A percentile compares a stretch with the other conserved stretches of the same genome.
Evolutionary conservation across 2,888 invertebrate species (phyloP).

Genomic region (Hypsopygia costalis): DNA sequence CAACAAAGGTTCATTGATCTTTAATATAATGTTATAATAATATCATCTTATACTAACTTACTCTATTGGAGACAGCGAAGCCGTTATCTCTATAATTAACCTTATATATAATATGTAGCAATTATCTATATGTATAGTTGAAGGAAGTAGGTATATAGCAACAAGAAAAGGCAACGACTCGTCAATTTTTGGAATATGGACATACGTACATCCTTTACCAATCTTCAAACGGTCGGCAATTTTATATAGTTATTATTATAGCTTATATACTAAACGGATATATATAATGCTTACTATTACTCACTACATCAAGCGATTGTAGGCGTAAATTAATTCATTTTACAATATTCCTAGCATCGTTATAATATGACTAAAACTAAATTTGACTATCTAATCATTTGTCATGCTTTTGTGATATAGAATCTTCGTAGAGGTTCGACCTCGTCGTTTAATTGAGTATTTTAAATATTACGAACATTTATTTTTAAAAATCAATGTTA

Average conservation of each 20-base stretch:
- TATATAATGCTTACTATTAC: slow-evolving; percentile 46
- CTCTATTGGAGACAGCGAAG: slow-evolving; percentile 44
- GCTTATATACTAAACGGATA: slow-evolving; percentile 43
- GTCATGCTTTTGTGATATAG: slow-evolving; percentile 51
- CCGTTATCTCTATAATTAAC: slow-evolving; percentile 26
- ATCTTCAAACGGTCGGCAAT: slow-evolving; percentile 27
- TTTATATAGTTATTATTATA: slow-evolving; percentile 23
- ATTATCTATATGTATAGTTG: slow-evolving; percentile 40
- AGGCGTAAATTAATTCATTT: slow-evolving; percentile 49
- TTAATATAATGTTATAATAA: slow-evolving; percentile 22
- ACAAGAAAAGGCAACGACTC: slow-evolving; percentile 55
- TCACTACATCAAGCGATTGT: slow-evolving; percentile 52
- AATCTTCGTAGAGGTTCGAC: slow-evolving; percentile 48
- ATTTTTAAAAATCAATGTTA: not conserved
- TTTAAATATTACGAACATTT: slow-evolving; percentile 13
- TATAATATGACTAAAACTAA: slow-evolving; percentile 55
- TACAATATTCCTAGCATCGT: slow-evolving; percentile 48
- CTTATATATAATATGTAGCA: slow-evolving; percentile 30
- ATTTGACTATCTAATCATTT: slow-evolving; percentile 71
- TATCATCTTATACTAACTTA: slow-evolving; percentile 26
- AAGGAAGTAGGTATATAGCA: slow-evolving; percentile 54
- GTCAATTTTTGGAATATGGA: slow-evolving; percentile 20
- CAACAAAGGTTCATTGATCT: slow-evolving; percentile 34
- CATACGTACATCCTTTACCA: slow-evolving; percentile 17
- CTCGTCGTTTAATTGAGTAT: slow-evolving; percentile 24